These are phyloP conservation scores for Nesoenas mayeri DNA, from an alignment of 2,113 vertebrate species.

Conservation along the genomic window DNA sequence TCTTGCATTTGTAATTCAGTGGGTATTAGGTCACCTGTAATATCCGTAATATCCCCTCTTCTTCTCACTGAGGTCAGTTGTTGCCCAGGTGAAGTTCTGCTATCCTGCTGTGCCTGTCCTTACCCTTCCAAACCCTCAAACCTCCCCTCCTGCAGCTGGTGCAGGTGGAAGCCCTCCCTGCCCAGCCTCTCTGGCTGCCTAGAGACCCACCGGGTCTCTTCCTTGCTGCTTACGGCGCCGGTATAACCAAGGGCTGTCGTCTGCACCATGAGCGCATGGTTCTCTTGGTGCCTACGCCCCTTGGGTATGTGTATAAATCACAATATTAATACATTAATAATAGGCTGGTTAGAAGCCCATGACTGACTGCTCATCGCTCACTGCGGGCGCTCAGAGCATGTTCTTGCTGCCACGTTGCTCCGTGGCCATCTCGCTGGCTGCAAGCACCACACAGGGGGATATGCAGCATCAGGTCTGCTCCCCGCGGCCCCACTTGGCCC, in stretches of 20 bases:
- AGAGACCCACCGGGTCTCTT: not conserved
- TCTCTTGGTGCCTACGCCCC: not conserved
- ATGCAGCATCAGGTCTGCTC: not conserved
- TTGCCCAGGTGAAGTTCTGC: not conserved
- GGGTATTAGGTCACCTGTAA: not conserved
- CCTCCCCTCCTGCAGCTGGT: not conserved
- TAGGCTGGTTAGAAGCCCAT: not conserved
- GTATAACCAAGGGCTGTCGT: not conserved
- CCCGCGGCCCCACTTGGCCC: accelerated
- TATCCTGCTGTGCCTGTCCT: not conserved
- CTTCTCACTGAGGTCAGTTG: not conserved
- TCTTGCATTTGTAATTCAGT: not conserved
- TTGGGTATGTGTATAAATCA: not conserved
- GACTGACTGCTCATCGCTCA: not conserved
- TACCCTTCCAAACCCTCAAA: not conserved
- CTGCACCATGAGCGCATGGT: not conserved
- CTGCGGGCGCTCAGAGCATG: not conserved
- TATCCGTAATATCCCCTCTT: not conserved
- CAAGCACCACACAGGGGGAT: accelerated
- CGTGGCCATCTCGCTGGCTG: accelerated
- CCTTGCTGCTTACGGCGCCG: not conserved
- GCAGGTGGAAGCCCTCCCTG: not conserved
- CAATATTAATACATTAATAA: not conserved
- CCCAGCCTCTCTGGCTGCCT: not conserved
- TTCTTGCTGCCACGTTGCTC: not conserved